Conservation (phyloP, 2,113 vertebrate genomes). For the Brachionichthys hirsutus region DNA sequence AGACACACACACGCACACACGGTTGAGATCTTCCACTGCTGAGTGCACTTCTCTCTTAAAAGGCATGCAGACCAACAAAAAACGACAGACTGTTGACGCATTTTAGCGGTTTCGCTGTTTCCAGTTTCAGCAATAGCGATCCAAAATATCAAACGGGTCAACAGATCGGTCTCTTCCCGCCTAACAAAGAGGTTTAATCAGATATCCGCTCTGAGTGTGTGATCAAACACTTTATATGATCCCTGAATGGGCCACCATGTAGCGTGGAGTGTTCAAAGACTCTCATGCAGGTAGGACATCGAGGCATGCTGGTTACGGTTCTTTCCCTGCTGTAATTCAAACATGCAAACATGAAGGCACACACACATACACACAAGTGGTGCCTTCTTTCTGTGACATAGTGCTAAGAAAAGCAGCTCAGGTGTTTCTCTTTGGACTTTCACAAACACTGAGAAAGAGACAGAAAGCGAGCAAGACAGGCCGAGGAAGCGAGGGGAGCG, state of each 20-base stretch:
- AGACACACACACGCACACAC: no score
- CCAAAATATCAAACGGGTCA: constrained; percentile 24
- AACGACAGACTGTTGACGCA: not conserved
- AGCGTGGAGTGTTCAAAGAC: constrained; percentile 64
- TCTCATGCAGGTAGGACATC: constrained; percentile 34
- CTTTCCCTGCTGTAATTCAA: constrained; percentile 25
- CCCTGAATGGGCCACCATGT: constrained; percentile 67
- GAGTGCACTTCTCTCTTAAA: no score
- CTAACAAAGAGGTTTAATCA: constrained; percentile 38
- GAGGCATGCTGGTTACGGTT: constrained; percentile 52
- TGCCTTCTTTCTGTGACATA: constrained; percentile 66
- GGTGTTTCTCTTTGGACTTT: constrained; percentile 64
- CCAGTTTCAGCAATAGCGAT: constrained; percentile 1
- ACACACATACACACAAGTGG: constrained; percentile 31
- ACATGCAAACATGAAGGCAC: constrained; percentile 16
- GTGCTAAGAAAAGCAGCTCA: constrained; percentile 58
- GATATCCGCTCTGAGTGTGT: constrained; percentile 37
- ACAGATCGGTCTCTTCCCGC: constrained; percentile 7
- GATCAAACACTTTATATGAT: constrained; percentile 58
- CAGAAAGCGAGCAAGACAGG: constrained; percentile 52
- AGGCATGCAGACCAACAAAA: not conserved
- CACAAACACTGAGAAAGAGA: constrained; percentile 46
- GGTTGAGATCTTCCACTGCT: no score
- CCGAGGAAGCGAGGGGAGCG: constrained; percentile 33
- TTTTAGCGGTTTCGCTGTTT: not conserved